A percentile compares a stretch with the other conserved stretches of the same genome.
phyloP scores from a whole-genome alignment of 1,140 invertebrate genomes.

The Oedothorax gibbosus region DNA sequence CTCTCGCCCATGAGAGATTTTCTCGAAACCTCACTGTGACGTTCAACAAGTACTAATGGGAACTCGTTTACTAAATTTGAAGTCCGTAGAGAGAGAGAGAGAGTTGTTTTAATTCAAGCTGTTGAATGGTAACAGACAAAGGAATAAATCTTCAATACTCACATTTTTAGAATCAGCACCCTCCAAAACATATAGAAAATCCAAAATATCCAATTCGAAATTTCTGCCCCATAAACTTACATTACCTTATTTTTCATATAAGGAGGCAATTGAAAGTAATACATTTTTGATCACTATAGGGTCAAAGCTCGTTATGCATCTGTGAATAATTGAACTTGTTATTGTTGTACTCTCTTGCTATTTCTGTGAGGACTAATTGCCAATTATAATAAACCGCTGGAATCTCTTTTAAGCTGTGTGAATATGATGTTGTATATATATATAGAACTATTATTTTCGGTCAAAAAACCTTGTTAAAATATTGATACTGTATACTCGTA shows the following conservation, averaged over 20 bases:
- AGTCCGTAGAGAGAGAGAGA: too few relatives aligned
- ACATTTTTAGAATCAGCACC: too few relatives aligned
- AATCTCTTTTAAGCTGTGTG: not conserved
- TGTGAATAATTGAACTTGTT: conserved; percentile 37
- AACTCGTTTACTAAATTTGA: too few relatives aligned
- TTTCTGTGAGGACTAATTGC: conserved; percentile 25
- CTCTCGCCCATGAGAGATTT: too few relatives aligned
- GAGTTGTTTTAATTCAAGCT: too few relatives aligned
- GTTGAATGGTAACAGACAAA: too few relatives aligned
- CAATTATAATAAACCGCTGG: conserved; percentile 27
- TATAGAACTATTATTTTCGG: not conserved
- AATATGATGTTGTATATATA: not conserved
- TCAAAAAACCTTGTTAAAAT: not conserved
- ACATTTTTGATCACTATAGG: not conserved
- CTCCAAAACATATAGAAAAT: too few relatives aligned
- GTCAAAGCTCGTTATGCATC: conserved; percentile 8
- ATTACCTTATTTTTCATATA: not conserved
- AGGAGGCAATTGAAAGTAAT: not conserved
- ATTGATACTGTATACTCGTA: not conserved
- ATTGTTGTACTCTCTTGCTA: conserved; percentile 37
- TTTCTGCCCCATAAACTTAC: too few relatives aligned
- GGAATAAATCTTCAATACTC: too few relatives aligned
- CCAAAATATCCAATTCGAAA: too few relatives aligned
- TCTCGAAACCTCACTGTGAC: too few relatives aligned
- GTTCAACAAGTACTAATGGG: too few relatives aligned